Evolutionary conservation across 2,888 invertebrate species (phyloP).

Genomic region (Ctenicera cuprea): DNA sequence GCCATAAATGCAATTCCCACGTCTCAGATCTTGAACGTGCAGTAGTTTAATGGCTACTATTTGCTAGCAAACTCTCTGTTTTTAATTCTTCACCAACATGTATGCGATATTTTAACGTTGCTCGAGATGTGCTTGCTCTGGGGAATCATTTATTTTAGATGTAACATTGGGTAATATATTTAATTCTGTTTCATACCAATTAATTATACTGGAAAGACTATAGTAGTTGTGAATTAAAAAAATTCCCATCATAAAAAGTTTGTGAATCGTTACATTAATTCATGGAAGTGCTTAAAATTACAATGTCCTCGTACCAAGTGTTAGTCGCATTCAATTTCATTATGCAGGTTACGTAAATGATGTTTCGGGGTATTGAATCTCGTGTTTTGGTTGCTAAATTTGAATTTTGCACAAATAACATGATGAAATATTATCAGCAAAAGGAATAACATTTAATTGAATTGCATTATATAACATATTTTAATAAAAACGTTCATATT

Average conservation of each 20-base stretch:
- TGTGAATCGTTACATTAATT: too few relatives aligned
- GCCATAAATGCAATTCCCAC: conserved; percentile 53
- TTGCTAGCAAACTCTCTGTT: conserved; percentile 35
- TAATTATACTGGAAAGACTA: too few relatives aligned
- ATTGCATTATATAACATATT: too few relatives aligned
- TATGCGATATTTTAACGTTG: background rate
- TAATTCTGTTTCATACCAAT: too few relatives aligned
- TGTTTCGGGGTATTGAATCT: conserved; percentile 38
- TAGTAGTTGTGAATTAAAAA: too few relatives aligned
- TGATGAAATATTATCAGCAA: conserved; percentile 4
- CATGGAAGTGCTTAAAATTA: conserved; percentile 6
- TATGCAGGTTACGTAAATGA: conserved; percentile 38
- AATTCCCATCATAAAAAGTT: too few relatives aligned
- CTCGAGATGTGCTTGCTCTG: background rate
- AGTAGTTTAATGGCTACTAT: conserved; percentile 49
- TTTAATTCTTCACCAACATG: conserved; percentile 17
- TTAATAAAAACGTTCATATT: too few relatives aligned
- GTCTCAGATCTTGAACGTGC: conserved; percentile 48
- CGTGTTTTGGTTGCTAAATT: conserved; percentile 23
- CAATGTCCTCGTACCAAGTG: background rate
- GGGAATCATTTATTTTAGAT: background rate
- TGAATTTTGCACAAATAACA: background rate
- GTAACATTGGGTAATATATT: too few relatives aligned
- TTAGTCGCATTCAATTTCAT: conserved; percentile 36
- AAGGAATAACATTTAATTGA: too few relatives aligned